These are phyloP conservation scores for Caenorhabditis sp. DNA, from an alignment of 2,888 invertebrate species.

Conservation along the genomic window DNA sequence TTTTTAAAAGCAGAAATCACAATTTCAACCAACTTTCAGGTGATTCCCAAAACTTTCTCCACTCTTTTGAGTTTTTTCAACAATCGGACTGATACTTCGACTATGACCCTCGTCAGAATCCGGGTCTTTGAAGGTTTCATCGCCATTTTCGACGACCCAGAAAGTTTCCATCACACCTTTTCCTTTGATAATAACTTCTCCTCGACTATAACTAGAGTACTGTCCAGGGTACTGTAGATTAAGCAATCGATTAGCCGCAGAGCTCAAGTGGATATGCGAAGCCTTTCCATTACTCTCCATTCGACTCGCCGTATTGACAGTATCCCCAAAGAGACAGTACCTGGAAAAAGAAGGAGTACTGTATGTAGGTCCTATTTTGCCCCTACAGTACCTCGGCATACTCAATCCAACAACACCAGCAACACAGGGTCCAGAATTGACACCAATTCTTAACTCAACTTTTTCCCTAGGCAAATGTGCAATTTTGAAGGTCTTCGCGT, in stretches of 20 bases:
- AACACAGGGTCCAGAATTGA: constrained; percentile 49
- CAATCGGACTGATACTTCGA: not conserved
- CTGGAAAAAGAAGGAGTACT: constrained; percentile 7
- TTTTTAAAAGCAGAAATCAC: no score
- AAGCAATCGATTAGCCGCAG: constrained; percentile 46
- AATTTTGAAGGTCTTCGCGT: constrained; percentile 44
- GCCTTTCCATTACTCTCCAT: constrained; percentile 65
- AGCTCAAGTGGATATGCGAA: constrained; percentile 54
- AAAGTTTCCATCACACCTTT: constrained; percentile 15
- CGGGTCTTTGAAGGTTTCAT: not conserved
- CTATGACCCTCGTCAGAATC: not conserved
- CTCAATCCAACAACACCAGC: constrained; percentile 58
- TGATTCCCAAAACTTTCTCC: no score
- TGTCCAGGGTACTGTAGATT: constrained; percentile 47
- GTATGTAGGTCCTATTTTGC: no score
- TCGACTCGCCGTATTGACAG: constrained; percentile 62
- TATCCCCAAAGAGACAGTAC: constrained; percentile 65
- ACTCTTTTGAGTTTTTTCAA: not conserved
- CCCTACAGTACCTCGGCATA: constrained; percentile 57
- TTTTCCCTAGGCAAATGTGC: constrained; percentile 58
- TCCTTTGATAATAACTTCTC: constrained; percentile 59
- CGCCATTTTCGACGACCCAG: constrained; percentile 14
- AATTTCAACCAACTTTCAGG: no score
- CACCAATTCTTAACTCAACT: constrained; percentile 60
- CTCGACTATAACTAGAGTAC: constrained; percentile 56